Conservation (phyloP, 1,140 invertebrate species). For the Achatina immaculata region DNA sequence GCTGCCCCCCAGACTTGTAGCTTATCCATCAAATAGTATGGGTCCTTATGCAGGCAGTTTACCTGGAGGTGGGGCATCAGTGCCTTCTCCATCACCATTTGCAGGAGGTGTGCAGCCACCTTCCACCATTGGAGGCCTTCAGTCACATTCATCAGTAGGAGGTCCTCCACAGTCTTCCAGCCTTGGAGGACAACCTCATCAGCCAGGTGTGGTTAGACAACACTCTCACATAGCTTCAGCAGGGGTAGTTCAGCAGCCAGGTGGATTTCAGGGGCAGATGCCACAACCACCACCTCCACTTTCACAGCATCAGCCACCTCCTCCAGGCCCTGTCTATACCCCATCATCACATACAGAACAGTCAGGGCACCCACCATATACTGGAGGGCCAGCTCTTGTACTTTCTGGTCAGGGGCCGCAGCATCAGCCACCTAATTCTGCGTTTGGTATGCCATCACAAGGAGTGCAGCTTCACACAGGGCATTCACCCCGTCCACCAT, state of each 20-base stretch:
- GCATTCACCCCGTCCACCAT: too few relatives aligned
- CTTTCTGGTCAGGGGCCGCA: too few relatives aligned
- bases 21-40: background rate
- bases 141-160: background rate
- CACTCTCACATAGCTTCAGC: background rate
- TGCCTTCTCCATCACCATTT: too few relatives aligned
- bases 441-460: too few relatives aligned
- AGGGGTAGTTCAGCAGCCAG: background rate
- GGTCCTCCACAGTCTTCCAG: background rate
- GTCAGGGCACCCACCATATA: background rate
- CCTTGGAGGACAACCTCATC: background rate
- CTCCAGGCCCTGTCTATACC: background rate
- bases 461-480: too few relatives aligned
- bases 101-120: too few relatives aligned
- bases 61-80: background rate
- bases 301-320: background rate
- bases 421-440: too few relatives aligned
- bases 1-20: background rate
- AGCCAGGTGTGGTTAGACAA: too few relatives aligned
- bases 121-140: background rate
- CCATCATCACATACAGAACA: conserved; percentile 33
- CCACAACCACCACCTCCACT: too few relatives aligned
- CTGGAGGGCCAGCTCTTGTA: too few relatives aligned
- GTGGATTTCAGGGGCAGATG: background rate
- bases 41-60: background rate